Evolutionary conservation across 2,888 invertebrate species (phyloP).

Genomic region (Tenthredo amoena): DNA sequence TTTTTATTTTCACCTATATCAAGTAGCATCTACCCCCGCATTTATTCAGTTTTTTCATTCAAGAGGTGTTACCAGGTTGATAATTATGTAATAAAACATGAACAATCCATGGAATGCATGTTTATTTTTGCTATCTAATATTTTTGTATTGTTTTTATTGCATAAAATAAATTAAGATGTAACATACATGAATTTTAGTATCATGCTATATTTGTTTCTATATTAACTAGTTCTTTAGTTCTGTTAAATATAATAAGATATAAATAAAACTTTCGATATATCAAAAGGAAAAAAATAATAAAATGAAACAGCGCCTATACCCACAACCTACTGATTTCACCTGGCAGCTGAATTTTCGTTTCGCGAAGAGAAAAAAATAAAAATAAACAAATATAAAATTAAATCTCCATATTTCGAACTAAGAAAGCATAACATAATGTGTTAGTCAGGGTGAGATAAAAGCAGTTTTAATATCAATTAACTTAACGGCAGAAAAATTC

Average conservation of each 20-base stretch:
- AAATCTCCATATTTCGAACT: background rate
- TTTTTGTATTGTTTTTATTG: background rate
- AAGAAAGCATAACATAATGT: constrained; percentile 14
- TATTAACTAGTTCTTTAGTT: constrained; percentile 12
- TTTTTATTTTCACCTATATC: background rate
- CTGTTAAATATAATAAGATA: constrained; percentile 11
- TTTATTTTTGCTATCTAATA: constrained; percentile 46
- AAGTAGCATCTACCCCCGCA: background rate
- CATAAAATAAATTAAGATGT: constrained; percentile 37
- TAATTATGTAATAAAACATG: background rate
- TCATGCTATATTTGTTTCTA: constrained; percentile 29
- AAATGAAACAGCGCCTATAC: background rate
- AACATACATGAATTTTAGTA: constrained; percentile 22
- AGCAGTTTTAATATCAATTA: constrained; percentile 20
- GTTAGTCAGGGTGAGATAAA: constrained; percentile 38
- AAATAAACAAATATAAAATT: background rate
- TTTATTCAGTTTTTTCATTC: background rate
- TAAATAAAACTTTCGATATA: constrained; percentile 17
- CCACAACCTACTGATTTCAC: constrained; percentile 37
- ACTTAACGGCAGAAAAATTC: background rate
- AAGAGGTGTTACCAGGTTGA: background rate
- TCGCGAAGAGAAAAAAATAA: background rate
- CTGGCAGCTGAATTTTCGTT: background rate
- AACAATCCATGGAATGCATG: constrained; percentile 13
- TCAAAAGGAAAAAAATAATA: background rate